Conservation (phyloP, 1,140 invertebrate genomes). For the Danaus melanippus region DNA sequence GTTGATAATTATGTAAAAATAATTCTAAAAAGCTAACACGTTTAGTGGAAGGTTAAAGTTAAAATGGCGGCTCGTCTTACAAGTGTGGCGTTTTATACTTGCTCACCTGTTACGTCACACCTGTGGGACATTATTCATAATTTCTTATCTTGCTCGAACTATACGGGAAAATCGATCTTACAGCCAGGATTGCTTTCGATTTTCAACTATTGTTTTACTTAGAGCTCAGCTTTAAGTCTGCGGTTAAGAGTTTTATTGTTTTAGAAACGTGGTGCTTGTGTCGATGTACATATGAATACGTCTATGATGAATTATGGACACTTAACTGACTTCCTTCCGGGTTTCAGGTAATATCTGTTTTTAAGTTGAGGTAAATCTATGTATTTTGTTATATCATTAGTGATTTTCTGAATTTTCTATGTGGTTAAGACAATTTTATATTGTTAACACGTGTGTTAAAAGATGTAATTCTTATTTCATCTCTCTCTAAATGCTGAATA, state of each 20-base stretch:
- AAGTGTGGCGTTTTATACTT: constrained; percentile 56
- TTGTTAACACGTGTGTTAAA: neutral
- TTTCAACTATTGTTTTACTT: constrained; percentile 33
- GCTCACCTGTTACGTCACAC: constrained; percentile 61
- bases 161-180: constrained; percentile 35
- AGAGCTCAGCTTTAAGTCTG: constrained; percentile 13
- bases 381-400: no score
- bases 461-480: neutral
- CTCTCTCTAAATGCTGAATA: no score
- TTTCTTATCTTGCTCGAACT: constrained; percentile 46
- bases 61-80: constrained; percentile 52
- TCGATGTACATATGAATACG: constrained; percentile 8
- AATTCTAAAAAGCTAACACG: constrained; percentile 28
- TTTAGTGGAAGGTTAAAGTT: constrained; percentile 34
- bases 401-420: no score
- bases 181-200: constrained; percentile 33
- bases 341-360: neutral
- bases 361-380: no score
- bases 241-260: constrained; percentile 30
- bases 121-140: constrained; percentile 52
- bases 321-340: constrained; percentile 1
- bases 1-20: constrained; percentile 42
- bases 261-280: constrained; percentile 19
- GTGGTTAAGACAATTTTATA: no score
- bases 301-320: neutral